Evolutionary conservation across 2,113 vertebrate genomes (phyloP), one percentile per base, ranked within the genome.

Genomic region (Megalops atlanticus): DNA sequence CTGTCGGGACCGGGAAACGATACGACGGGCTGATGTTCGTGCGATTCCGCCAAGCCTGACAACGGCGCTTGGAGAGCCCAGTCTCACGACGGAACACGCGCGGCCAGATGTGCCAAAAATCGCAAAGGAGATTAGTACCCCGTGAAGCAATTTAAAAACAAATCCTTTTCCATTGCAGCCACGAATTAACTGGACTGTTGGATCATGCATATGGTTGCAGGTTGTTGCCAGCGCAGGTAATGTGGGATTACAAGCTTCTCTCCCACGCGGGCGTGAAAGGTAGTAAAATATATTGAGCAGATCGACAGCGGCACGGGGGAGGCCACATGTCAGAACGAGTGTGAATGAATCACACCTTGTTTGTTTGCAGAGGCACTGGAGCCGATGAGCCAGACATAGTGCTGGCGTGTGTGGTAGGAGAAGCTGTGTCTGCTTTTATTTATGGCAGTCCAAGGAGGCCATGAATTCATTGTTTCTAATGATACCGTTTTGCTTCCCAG

Each of bases 341-440:
- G 74, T 77, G 80, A 76, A 77, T 81, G 49, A 78, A 82, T 82
- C 79, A 74, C 49, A 35, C 81, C 69, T 76, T 79, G 77, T 82
- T 80, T 85, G 80, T 81, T 41, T 71, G 40, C 31, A 49, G 77
- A 70, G 45, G 75, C 24, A 78, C 16, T 72, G 41, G 16, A 49
- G 43, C 24, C 8, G 52, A 2, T 18, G 52, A 58, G 52, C 1
- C 52, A 6, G 3, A n/a, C 58, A 5, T n/a, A 24, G n/a, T 27
- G n/a, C 58, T 10, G 58, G n/a, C 1, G 58, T 31, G 58, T 10
- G n/a, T 64, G 31, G 12, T 24, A n/a, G 58, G 18, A 31, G 58
- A 24, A 31, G 58, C 58, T 64, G 58, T 24, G 5, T 64, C 58
- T 8, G 58, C 58, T n/a, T 21, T n/a, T 64, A 31, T 64, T 64